These are phyloP conservation scores for Allacma fusca DNA, from an alignment of 2,888 invertebrate species.

Conservation along the genomic window DNA sequence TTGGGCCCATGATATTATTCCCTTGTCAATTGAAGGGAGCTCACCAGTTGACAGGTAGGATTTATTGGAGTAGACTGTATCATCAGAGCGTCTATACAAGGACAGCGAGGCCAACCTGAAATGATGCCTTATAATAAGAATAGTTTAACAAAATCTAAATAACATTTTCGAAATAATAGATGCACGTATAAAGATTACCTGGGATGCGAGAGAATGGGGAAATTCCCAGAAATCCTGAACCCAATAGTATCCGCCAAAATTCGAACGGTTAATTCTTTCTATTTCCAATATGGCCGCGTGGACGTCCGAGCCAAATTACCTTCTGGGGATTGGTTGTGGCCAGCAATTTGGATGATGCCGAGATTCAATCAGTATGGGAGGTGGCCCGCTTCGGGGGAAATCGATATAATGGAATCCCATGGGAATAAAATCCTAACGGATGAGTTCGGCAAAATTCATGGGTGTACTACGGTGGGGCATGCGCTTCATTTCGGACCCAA, in stretches of 20 bases:
- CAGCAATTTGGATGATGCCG: slow-evolving; percentile 78
- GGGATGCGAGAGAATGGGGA: slow-evolving; percentile 67
- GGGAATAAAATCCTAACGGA: slow-evolving; percentile 70
- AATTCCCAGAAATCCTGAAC: slow-evolving; percentile 2
- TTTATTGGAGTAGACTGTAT: too few relatives aligned
- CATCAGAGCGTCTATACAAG: too few relatives aligned
- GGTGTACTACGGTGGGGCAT: slow-evolving; percentile 69
- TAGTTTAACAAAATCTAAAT: too few relatives aligned
- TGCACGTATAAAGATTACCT: slow-evolving; percentile 63
- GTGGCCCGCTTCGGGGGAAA: slow-evolving; percentile 77
- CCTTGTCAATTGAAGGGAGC: too few relatives aligned
- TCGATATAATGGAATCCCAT: slow-evolving; percentile 74
- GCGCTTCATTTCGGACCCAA: slow-evolving; percentile 77
- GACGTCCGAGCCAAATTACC: slow-evolving; percentile 75
- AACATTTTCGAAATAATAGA: too few relatives aligned
- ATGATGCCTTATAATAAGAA: too few relatives aligned
- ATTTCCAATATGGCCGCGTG: slow-evolving; percentile 73
- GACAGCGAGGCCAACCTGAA: too few relatives aligned
- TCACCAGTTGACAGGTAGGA: too few relatives aligned
- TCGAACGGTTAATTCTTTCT: slow-evolving; percentile 71
- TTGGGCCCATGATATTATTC: too few relatives aligned
- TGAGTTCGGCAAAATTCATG: slow-evolving; percentile 66
- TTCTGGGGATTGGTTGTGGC: slow-evolving; percentile 76
- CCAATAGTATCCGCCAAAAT: slow-evolving; percentile 71
- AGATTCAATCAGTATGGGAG: slow-evolving; percentile 71